Evolutionary conservation across 2,797 vertebrate genomes (phyloP).

Genomic region (Gobio occitaniae): DNA sequence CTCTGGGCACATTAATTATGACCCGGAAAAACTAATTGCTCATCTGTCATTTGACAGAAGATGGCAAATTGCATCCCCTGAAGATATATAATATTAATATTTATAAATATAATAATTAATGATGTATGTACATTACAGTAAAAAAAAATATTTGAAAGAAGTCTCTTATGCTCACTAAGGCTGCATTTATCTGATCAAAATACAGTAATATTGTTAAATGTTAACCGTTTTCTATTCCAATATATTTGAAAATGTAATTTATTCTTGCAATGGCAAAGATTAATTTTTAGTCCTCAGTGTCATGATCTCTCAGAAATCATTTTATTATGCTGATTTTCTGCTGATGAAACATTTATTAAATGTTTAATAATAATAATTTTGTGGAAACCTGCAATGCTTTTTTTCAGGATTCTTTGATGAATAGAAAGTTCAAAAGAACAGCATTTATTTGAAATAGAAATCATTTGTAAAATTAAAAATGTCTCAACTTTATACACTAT

Average conservation of each 20-base stretch:
- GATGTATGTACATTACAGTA: not conserved
- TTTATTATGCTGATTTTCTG: not conserved
- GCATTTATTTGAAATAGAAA: no score
- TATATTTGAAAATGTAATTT: not conserved
- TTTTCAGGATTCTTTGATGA: no score
- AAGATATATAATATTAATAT: conserved; percentile 19
- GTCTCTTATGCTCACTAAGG: not conserved
- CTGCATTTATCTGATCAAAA: not conserved
- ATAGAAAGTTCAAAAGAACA: no score
- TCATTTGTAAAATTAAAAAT: no score
- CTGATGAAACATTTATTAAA: not conserved
- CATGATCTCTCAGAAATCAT: not conserved
- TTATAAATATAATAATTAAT: not conserved
- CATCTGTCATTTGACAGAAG: conserved; percentile 4
- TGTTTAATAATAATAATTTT: no score
- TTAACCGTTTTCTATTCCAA: not conserved
- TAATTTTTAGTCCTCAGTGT: not conserved
- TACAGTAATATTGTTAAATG: not conserved
- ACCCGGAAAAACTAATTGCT: conserved; percentile 23
- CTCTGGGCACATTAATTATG: conserved; percentile 12
- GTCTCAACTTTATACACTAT: no score
- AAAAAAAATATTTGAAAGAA: no score
- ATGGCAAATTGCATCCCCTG: not conserved
- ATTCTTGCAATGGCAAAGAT: not conserved
- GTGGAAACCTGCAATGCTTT: no score